A percentile compares a stretch with the other conserved stretches of the same genome.
Evolutionary conservation across 2,113 vertebrate species (phyloP).

Genomic region (Pelmatolapia mariae): DNA sequence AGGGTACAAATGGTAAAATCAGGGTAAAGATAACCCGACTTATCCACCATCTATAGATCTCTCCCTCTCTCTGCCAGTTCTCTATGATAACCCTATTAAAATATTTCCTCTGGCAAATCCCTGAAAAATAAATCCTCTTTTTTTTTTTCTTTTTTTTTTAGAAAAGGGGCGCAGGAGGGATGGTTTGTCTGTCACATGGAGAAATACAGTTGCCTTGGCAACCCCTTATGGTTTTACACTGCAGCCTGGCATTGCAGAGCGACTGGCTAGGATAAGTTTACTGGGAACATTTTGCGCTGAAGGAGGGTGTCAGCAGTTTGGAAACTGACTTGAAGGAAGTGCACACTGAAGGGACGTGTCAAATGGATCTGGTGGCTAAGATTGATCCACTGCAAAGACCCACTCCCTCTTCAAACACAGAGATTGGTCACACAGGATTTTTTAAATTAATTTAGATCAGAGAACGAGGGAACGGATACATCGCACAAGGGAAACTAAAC

Average conservation of each 20-base stretch:
- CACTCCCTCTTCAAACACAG: neutral
- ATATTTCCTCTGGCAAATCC: slow-evolving; percentile 57
- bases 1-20: slow-evolving; percentile 25
- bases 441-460: neutral
- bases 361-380: neutral
- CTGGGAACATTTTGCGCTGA: slow-evolving; percentile 10
- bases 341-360: neutral
- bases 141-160: neutral
- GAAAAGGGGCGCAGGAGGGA: neutral
- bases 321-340: neutral
- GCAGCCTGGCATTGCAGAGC: slow-evolving; percentile 35
- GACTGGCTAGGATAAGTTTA: slow-evolving; percentile 35
- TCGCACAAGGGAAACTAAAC: neutral
- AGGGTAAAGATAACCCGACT: slow-evolving; percentile 32
- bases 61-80: neutral
- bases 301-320: slow-evolving; percentile 10
- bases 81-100: slow-evolving; percentile 56
- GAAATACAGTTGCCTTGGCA: slow-evolving; percentile 68
- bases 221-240: slow-evolving; percentile 52
- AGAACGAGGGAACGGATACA: neutral
- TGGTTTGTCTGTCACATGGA: slow-evolving; percentile 42
- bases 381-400: neutral
- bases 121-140: slow-evolving; percentile 60
- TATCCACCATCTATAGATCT: slow-evolving; percentile 43
- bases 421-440: neutral